phyloP scores from a whole-genome alignment of 2,888 invertebrate genomes.

The Temnothorax unifasciatus region DNA sequence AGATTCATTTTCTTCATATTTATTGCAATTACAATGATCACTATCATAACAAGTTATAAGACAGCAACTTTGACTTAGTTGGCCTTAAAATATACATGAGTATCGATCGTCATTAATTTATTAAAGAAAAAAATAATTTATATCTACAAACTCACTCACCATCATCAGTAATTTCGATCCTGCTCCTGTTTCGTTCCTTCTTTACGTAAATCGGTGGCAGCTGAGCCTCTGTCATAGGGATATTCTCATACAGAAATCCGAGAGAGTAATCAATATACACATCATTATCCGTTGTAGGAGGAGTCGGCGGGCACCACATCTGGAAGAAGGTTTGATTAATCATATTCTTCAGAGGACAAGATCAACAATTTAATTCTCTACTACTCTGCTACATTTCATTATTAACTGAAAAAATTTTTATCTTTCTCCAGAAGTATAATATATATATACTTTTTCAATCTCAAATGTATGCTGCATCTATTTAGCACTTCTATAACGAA shows the following conservation, averaged over 20 bases:
- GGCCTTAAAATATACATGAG: background rate
- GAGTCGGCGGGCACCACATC: constrained; percentile 99
- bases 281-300: constrained; percentile 97
- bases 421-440: background rate
- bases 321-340: constrained; percentile 84
- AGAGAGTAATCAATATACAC: constrained; percentile 95
- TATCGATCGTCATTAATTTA: background rate
- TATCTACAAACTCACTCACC: constrained; percentile 78
- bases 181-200: constrained; percentile 91
- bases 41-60: background rate
- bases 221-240: constrained; percentile 92
- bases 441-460: background rate
- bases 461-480: background rate
- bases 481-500: background rate
- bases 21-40: background rate
- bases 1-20: background rate
- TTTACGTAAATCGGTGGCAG: constrained; percentile 93
- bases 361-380: background rate
- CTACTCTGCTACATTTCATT: constrained; percentile 8
- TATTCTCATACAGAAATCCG: constrained; percentile 94
- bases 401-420: background rate
- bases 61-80: background rate
- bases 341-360: background rate
- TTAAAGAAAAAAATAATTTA: constrained; percentile 7
- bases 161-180: constrained; percentile 89